These are phyloP conservation scores for Bombus pascuorum DNA, from an alignment of 1,140 invertebrate species.

Conservation along the genomic window DNA sequence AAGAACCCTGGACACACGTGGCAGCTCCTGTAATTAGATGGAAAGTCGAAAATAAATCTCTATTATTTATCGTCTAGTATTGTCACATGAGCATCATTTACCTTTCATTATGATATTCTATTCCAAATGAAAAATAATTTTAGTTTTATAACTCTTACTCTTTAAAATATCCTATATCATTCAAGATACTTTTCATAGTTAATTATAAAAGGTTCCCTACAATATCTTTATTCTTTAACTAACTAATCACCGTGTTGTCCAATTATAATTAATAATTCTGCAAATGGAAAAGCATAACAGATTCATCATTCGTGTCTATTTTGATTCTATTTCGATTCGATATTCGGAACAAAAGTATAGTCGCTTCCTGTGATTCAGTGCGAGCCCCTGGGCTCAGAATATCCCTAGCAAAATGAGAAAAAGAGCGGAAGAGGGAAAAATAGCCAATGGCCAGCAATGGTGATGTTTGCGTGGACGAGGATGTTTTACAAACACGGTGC, in stretches of 20 bases:
- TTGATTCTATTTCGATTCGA: neutral
- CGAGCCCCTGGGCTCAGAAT: conserved; percentile 31
- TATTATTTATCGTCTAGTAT: conserved; percentile 72
- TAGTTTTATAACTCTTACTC: neutral
- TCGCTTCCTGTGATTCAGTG: conserved; percentile 14
- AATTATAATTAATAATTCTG: neutral
- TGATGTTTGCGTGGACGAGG: conserved; percentile 58
- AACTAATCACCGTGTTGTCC: neutral
- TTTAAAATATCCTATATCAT: neutral
- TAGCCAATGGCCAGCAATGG: conserved; percentile 39
- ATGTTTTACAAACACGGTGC: conserved; percentile 66
- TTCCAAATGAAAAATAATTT: neutral
- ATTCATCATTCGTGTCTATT: neutral
- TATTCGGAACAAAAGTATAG: neutral
- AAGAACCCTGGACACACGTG: neutral
- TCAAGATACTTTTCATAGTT: no score
- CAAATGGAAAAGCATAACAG: neutral
- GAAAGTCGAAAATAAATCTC: conserved; percentile 59
- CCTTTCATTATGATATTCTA: neutral
- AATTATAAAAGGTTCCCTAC: neutral
- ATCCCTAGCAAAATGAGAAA: conserved; percentile 25
- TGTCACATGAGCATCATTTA: neutral
- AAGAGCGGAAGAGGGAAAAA: conserved; percentile 32
- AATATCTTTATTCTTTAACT: neutral
- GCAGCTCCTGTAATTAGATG: conserved; percentile 41